phyloP scores from a whole-genome alignment of 23 tunicate species.

The Ciona savignyi region DNA sequence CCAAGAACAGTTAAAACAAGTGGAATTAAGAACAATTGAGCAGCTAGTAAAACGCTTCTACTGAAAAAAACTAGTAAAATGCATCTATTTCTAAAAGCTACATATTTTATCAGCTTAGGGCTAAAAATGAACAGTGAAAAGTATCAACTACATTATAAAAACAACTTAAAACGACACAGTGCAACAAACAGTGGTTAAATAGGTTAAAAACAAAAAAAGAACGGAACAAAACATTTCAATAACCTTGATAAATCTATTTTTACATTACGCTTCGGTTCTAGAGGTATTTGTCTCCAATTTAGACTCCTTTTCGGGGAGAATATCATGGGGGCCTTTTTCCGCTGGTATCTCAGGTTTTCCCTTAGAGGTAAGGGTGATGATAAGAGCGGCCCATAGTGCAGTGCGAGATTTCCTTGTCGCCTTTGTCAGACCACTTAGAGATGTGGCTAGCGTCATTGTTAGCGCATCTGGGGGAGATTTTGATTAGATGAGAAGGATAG shows the following conservation, averaged over 20 bases:
- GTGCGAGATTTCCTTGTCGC: conserved; percentile 77
- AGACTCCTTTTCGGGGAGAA: too few species aligned
- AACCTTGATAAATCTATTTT: background rate
- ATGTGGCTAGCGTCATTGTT: conserved; percentile 38
- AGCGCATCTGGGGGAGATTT: conserved; percentile 29
- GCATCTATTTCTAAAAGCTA: too few species aligned
- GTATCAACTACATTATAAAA: background rate
- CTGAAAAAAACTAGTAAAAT: too few species aligned
- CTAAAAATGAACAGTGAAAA: background rate
- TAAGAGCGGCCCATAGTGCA: conserved; percentile 88
- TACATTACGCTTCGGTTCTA: too few species aligned
- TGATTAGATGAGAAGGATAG: too few species aligned
- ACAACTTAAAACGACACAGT: background rate
- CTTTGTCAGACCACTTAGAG: conserved; percentile 39
- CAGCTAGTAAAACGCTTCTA: too few species aligned
- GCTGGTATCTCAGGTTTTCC: background rate
- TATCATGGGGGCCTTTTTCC: too few species aligned
- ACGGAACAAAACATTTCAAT: background rate
- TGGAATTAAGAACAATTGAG: too few species aligned
- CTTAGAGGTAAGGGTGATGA: conserved; percentile 32
- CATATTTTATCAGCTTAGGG: too few species aligned
- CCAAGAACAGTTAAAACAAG: too few species aligned
- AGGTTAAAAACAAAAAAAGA: background rate
- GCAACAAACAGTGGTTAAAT: background rate
- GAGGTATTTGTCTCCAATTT: too few species aligned